phyloP scores from a whole-genome alignment of 2,113 vertebrate genomes.

The Felis catus region F.catus_Fca126_mat1.0 CM031418.1:73588001-73588500 shows the following conservation, averaged over 20 bases:
- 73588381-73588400: background rate
- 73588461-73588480: background rate
- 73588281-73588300: background rate
- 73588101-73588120: background rate
- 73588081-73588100: background rate
- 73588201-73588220: slow-evolving; percentile 31
- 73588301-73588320: background rate
- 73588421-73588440: background rate
- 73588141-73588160: background rate
- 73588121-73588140: background rate
- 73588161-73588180: background rate
- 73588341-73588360: background rate
- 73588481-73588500: background rate
- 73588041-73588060: background rate
- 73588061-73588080: background rate
- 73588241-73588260: background rate
- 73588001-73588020: background rate
- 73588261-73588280: background rate
- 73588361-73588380: background rate
- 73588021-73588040: slow-evolving; percentile 19
- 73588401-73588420: background rate
- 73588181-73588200: background rate
- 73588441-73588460: background rate
- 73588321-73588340: background rate
- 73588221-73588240: background rate